phyloP scores from a whole-genome alignment of 2,113 vertebrate genomes.

The Nettapus auritus region DNA sequence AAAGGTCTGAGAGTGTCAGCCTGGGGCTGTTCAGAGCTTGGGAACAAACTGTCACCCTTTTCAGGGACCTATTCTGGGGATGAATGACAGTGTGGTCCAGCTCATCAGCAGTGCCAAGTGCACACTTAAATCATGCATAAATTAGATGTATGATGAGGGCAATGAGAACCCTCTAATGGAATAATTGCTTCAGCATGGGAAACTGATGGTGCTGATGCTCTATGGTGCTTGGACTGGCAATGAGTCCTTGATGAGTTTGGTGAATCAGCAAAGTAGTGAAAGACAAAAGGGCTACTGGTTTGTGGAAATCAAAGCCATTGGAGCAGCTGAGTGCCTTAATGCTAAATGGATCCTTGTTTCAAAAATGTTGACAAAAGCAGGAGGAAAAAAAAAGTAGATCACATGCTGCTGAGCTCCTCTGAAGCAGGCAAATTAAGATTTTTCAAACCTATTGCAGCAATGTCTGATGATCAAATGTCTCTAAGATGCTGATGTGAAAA shows the following conservation, averaged over 20 bases:
- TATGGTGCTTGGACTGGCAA: not conserved
- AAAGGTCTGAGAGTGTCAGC: not conserved
- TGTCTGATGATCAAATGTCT: not conserved
- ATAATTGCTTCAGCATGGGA: not conserved
- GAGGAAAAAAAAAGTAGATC: not conserved
- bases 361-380: not conserved
- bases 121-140: slow-evolving; percentile 41
- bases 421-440: not conserved
- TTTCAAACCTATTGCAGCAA: not conserved
- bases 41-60: not conserved
- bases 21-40: not conserved
- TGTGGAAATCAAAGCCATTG: not conserved
- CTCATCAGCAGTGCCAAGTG: not conserved
- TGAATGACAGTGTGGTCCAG: not conserved
- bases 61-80: not conserved
- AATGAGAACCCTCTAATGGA: not conserved
- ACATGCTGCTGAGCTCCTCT: not conserved
- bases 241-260: not conserved
- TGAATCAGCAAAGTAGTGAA: not conserved
- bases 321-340: not conserved
- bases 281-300: not conserved
- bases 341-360: not conserved
- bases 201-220: not conserved
- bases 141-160: not conserved
- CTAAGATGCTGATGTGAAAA: not conserved